Evolutionary conservation across 2,113 vertebrate species (phyloP), one percentile per base, ranked within the genome.

Genomic region (Cyrtonyx montezumae): DNA sequence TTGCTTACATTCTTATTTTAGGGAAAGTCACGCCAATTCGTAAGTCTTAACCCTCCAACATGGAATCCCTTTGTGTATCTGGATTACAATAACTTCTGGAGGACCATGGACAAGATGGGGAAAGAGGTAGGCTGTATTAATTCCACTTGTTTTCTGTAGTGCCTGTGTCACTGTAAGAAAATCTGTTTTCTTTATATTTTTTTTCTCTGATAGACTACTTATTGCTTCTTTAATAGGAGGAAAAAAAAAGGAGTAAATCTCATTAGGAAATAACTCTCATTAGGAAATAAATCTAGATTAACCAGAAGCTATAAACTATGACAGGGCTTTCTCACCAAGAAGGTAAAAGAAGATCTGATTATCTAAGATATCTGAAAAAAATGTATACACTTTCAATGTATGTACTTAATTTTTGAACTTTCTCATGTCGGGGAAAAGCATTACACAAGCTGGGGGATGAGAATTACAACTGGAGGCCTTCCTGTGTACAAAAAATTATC

Each of bases 61-160:
- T 98, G 98, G 97, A 98, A 98, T 90, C 98, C 97, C 23, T 92
- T 98, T 2, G 91, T 97, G 46, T 98, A 96, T 93, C 65, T 98
- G 96, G 98, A 98, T 97, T 98, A 96, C 87, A 98, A 98, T 89
- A 97, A 98, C 61, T 96, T 98, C 28, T 98, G 98, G 98, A 96
- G 98, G 45, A 98, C 98, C 30, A 53, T 98, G 92, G 97, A 98
- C 96, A 91, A 97, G 58, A 83, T 98, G 97, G 98, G 98, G 79
- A 96, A 97, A 93, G 97, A 98, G 98, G 98, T 98, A 97, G 90
- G 92, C 53, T 87, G 5, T 90, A 53, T 79, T 67, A 62, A 65
- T 68, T 88, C 4, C 10, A 21, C 48, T 22, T 77, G 5, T 61
- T 73, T 76, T 20, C 18, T 56, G 18, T 12, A 25, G 11, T n/a